Evolutionary conservation across 2,113 vertebrate species (phyloP).

Genomic region (Festucalex cinctus): DNA sequence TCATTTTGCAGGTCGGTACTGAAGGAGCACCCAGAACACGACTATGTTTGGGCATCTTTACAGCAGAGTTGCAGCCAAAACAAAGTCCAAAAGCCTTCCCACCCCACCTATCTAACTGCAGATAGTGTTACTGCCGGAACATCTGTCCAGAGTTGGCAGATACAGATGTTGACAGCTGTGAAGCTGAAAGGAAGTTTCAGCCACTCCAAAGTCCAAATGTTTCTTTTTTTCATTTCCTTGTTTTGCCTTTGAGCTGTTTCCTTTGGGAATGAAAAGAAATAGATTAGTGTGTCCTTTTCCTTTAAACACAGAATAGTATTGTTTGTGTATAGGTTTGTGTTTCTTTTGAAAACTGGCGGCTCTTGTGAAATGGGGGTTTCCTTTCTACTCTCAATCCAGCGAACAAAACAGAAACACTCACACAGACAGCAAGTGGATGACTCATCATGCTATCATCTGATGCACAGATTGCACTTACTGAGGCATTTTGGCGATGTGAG

Average conservation of each 20-base stretch:
- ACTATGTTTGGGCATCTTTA: conserved; percentile 40
- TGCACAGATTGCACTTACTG: conserved; percentile 45
- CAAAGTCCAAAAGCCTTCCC: conserved; percentile 11
- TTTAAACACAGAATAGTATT: conserved; percentile 14
- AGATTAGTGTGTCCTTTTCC: conserved; percentile 39
- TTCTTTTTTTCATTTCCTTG: conserved; percentile 51
- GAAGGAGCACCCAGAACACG: conserved; percentile 25
- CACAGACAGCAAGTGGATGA: conserved; percentile 27
- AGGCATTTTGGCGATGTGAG: conserved; percentile 45
- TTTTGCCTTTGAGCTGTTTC: conserved; percentile 39
- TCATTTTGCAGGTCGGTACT: conserved; percentile 33
- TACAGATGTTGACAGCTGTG: conserved; percentile 67
- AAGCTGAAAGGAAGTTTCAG: conserved; percentile 64
- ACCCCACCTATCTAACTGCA: conserved; percentile 38
- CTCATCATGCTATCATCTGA: conserved; percentile 27
- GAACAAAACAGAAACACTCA: conserved; percentile 26
- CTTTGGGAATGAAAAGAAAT: conserved; percentile 44
- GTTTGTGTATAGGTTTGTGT: conserved; percentile 11
- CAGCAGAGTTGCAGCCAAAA: conserved; percentile 26
- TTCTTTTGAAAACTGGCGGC: conserved; percentile 5
- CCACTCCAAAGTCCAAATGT: conserved; percentile 62
- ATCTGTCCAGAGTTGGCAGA: conserved; percentile 70
- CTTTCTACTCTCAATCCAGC: conserved; percentile 8
- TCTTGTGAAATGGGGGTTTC: conserved; percentile 20
- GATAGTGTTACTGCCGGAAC: conserved; percentile 56